Evolutionary conservation across 1,140 invertebrate species (phyloP), one percentile per base, ranked within the genome.

Genomic region (Agrypnia vestita): DNA sequence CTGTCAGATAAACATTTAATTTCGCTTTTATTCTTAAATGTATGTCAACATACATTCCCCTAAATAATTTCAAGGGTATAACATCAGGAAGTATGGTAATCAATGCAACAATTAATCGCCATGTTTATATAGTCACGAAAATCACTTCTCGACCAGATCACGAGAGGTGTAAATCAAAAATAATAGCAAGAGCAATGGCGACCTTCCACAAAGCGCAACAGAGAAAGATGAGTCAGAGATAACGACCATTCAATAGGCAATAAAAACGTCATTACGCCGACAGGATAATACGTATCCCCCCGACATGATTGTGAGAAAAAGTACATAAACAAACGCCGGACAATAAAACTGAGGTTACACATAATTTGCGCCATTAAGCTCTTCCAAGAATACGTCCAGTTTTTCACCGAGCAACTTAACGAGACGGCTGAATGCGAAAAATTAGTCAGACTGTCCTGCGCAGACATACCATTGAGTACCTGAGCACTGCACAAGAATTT

Each of bases 131-230:
- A 6, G 25, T 35, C 25, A 35, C 25, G 25, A 35, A 35, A 35
- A 35, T 35, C 25, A 35, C 25, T 35, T 35, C 25, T 35, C 25
- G 25, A 35, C 6, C 25, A 35, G 25, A 35, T 35, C 6, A 35
- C 25, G 25, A 35, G 25, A 35, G 25, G 25, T 35, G 25, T 35
- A 35, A 35, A 35, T 35, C 25, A 35, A 35, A 35, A 35, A 35
- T 35, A 35, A 35, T 35, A 35, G 25, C 25, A 6, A 1, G 6
- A 1, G 25, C 6, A 59, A 9, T 11, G 8, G 9, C 15, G 55
- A 21, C 55, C 55, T 59, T 59, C 55, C 55, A 59, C 17, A 4
- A 59, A 59, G 55, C 55, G 55, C 55, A 59, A 59, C 21, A n/a
- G 55, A 21, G 12, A 59, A 21, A 59, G 55, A 19, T 19, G 17